Evolutionary conservation across 2,888 invertebrate genomes (phyloP), one percentile per base, ranked within the genome.

Genomic region (Diplolepis rosae): DNA sequence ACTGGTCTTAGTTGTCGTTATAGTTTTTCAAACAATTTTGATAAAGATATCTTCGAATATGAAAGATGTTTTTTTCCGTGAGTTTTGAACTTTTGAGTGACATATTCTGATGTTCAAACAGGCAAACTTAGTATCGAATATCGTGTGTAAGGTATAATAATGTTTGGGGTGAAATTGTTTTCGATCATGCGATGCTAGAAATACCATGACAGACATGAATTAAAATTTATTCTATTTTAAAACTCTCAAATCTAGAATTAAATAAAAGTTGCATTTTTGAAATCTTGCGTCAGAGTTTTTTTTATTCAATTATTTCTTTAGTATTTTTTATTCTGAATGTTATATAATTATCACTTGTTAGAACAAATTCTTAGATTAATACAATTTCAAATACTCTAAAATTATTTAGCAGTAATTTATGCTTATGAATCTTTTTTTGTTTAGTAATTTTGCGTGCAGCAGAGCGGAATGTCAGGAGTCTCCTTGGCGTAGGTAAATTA

Each of bases 191-290:
- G n/a, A 61, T 61, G 24, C n/a, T 39, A 39, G 39, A 39, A 61
- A 61, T 61, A 61, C 61, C 61, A 39, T 61, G 61, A 42, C 61
- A 61, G 39, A 61, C 27, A 39, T 39, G n/a, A 61, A 61, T 61
- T 61, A 61, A 39, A 61, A 61, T 39, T n/a, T 15, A 7, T 39
- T 61, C 61, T 61, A 61, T 61, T 61, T 39, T 27, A 39, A 24
- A 61, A 61, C 39, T 24, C 24, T 39, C 39, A 39, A 61, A 39
- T 61, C n/a, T n/a, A 61, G 24, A n/a, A 27, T 3, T 39, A 61
- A 24, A n/a, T 39, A 2, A 1, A 27, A 35, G 5, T 5, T 13
- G 13, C 7, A 30, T 15, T 51, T 51, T 9, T 4, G 5, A 15
- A 15, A 7, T 32, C 9, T 9, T 7, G 32, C 7, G 7, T 32